Evolutionary conservation across 1,140 invertebrate species (phyloP).

Genomic region (Protaetia brevitarsis): DNA sequence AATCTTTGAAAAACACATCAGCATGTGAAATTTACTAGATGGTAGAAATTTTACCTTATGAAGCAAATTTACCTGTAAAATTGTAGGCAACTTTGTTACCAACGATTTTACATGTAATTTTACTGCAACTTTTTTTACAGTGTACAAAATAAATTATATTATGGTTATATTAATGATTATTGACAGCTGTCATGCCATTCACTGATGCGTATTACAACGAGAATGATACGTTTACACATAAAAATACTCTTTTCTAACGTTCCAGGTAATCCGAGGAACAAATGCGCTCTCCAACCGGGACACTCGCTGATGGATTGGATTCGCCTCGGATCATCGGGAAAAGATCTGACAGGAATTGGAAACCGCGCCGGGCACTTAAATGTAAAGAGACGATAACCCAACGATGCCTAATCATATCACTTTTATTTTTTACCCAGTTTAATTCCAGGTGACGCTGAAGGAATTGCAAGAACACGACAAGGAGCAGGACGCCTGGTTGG

Average conservation of each 20-base stretch:
- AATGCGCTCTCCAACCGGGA: slow-evolving; percentile 88
- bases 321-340: slow-evolving; percentile 75
- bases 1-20: no score
- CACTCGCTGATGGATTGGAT: slow-evolving; percentile 98
- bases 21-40: no score
- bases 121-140: no score
- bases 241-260: background rate
- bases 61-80: no score
- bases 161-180: no score
- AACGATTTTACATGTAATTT: no score
- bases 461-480: slow-evolving; percentile 82
- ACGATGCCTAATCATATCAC: background rate
- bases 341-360: slow-evolving; percentile 78
- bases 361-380: slow-evolving; percentile 50
- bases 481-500: slow-evolving; percentile 82
- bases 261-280: slow-evolving; percentile 83
- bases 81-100: no score
- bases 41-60: no score
- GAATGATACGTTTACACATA: no score
- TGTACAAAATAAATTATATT: no score
- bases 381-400: slow-evolving; percentile 34
- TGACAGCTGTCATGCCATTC: no score
- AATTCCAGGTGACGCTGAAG: slow-evolving; percentile 63
- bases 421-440: background rate
- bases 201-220: no score